phyloP scores from a whole-genome alignment of 2,113 vertebrate genomes.

The Brachyhypopomus gauderio region DNA sequence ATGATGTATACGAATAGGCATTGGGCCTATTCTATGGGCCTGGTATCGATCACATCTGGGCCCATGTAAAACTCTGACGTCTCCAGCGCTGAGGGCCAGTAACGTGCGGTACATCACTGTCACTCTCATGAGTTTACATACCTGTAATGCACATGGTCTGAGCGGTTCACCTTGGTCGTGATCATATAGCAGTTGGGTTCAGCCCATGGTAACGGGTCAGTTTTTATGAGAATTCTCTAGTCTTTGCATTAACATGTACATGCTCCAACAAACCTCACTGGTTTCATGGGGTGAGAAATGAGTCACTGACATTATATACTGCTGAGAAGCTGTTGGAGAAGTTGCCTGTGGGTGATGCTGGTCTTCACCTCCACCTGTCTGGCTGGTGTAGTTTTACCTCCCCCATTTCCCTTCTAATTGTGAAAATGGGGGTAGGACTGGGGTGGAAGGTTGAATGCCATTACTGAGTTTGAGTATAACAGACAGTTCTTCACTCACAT shows the following conservation, averaged over 20 bases:
- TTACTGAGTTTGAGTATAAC: background rate
- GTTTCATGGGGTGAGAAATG: background rate
- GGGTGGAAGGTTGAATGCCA: background rate
- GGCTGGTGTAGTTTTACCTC: slow-evolving; percentile 25
- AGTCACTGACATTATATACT: background rate
- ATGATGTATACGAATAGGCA: too few relatives aligned
- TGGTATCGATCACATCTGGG: slow-evolving; percentile 37
- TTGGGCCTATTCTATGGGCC: too few relatives aligned
- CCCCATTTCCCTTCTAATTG: slow-evolving; percentile 20
- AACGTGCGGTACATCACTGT: slow-evolving; percentile 4
- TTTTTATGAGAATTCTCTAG: slow-evolving; percentile 12
- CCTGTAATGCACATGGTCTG: slow-evolving; percentile 24
- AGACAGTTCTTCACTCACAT: background rate
- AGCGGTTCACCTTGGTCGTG: background rate
- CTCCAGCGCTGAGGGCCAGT: slow-evolving; percentile 16
- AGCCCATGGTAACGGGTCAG: slow-evolving; percentile 3
- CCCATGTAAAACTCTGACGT: background rate
- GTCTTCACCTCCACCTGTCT: background rate
- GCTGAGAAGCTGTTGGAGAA: background rate
- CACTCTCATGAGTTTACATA: background rate
- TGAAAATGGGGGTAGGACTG: background rate
- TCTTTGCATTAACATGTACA: background rate
- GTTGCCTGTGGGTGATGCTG: background rate
- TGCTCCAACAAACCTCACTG: background rate
- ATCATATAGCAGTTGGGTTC: background rate